phyloP scores from a whole-genome alignment of 2,797 vertebrate genomes.

The Pseudocheirus occidentalis region DNA sequence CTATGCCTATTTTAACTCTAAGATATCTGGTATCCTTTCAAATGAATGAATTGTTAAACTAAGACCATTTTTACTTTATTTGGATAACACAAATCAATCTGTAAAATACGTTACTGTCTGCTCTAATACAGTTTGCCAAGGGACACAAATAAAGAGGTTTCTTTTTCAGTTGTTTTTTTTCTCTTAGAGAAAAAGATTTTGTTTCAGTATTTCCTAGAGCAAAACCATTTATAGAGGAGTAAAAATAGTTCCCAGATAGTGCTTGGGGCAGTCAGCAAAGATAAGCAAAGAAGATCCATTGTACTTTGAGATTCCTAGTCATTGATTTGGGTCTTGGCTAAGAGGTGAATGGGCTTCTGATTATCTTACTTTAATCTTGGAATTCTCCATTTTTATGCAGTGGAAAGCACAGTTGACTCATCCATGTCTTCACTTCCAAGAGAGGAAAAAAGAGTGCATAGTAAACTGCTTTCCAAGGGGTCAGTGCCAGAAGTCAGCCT shows the following conservation, averaged over 20 bases:
- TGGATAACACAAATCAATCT: neutral
- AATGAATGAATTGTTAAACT: neutral
- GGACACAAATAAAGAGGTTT: neutral
- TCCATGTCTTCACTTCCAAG: constrained; percentile 84
- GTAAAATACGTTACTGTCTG: no score
- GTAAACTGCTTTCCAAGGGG: constrained; percentile 73
- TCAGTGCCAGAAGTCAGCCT: constrained; percentile 75
- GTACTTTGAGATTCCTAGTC: constrained; percentile 58
- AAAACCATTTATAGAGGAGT: neutral
- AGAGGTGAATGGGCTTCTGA: constrained; percentile 78
- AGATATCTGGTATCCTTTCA: neutral
- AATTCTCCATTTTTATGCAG: constrained; percentile 82
- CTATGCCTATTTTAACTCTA: neutral
- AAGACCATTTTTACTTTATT: neutral
- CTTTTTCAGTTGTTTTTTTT: rapidly evolving
- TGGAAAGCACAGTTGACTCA: constrained; percentile 83
- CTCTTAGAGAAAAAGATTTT: constrained; percentile 14
- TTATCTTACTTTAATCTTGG: constrained; percentile 81
- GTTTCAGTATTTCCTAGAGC: neutral
- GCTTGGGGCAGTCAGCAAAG: neutral
- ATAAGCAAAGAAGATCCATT: constrained; percentile 58
- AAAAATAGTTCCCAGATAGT: constrained; percentile 30
- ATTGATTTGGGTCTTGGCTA: constrained; percentile 71
- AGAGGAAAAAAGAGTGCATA: constrained; percentile 70
- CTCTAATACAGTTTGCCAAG: neutral